Base-by-base conservation (phyloP, 2,888 invertebrate genomes). In the Sphaeridia pumilis region DNA sequence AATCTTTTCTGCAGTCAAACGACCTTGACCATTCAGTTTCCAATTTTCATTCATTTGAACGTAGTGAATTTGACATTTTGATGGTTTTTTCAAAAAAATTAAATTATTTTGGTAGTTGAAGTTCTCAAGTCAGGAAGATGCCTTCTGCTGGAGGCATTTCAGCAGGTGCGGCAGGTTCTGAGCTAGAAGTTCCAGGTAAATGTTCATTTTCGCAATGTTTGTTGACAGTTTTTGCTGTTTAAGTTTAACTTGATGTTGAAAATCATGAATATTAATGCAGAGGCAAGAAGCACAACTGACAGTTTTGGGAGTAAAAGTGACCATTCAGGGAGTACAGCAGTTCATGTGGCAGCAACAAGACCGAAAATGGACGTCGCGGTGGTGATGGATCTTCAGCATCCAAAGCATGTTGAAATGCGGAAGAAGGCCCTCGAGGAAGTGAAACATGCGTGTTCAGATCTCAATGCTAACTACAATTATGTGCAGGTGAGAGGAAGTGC, bases 281-380 rank as follows among this genome's bases (percentile, higher is more conserved):
- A 64, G 49, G 58, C 52, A 26, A 71, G 71, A 48, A 74, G 73
- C 65, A 70, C 71, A 60, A 78, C 78, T 31, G 79, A 79, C 65
- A 78, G 78, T 66, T 69, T 78, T 52, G 78, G 79, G 41, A 78
- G 79, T 26, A 76, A 78, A 65, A 79, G 79, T 59, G 79, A 80
- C 67, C 69, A 76, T 56, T 79, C 79, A 20, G 67, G 66, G 46
- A 67, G 67, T 54, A 67, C 67, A 3, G 64, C 67, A 20, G 26
- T 75, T 70, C 38, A 73, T 72, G 49, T 65, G 58, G 57, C 58
- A 4, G 52, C 62, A 20, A 44, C 49, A 7, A 71, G 81, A 62
- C 80, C 82, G 24, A 78, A 79, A 64, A 88, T 89, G 85, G 88
- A 90, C 70, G 85, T 92, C 58, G 89, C 83, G 48, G 87, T 87